Conservation (phyloP, 2,113 vertebrate genomes). For the Coregonus clupeaformis region DNA sequence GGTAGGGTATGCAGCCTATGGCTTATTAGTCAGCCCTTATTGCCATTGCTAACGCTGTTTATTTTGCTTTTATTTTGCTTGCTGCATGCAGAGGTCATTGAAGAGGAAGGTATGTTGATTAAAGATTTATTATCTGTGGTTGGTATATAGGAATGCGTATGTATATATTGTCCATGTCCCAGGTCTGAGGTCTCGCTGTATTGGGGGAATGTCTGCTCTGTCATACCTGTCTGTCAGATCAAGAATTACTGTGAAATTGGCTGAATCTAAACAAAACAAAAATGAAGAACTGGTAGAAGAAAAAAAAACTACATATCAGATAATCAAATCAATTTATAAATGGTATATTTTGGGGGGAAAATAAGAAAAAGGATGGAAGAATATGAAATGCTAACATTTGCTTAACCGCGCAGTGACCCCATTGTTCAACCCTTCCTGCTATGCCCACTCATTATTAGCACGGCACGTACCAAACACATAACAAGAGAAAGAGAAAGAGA, state of each 20-base stretch:
- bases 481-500: slow-evolving; percentile 24
- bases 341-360: not conserved
- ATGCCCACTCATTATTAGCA: slow-evolving; percentile 53
- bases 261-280: slow-evolving; percentile 8
- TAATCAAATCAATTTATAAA: not conserved
- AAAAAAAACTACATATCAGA: not conserved
- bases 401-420: slow-evolving; percentile 51
- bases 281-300: not conserved
- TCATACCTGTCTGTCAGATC: slow-evolving; percentile 37
- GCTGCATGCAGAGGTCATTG: slow-evolving; percentile 75
- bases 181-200: slow-evolving; percentile 51
- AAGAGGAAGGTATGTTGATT: slow-evolving; percentile 76
- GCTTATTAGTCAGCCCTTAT: not conserved
- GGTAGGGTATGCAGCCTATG: not conserved
- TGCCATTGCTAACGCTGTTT: slow-evolving; percentile 55
- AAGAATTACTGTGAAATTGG: slow-evolving; percentile 50
- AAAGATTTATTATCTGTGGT: slow-evolving; percentile 47
- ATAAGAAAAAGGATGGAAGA: slow-evolving; percentile 67
- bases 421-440: slow-evolving; percentile 41
- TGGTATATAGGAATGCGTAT: slow-evolving; percentile 29
- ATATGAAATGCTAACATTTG: slow-evolving; percentile 63
- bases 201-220: slow-evolving; percentile 49
- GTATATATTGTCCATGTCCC: slow-evolving; percentile 16
- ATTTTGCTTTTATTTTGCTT: slow-evolving; percentile 71
- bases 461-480: slow-evolving; percentile 60